Conservation (phyloP, 2,888 invertebrate species). For the Dorcus hopei region DNA sequence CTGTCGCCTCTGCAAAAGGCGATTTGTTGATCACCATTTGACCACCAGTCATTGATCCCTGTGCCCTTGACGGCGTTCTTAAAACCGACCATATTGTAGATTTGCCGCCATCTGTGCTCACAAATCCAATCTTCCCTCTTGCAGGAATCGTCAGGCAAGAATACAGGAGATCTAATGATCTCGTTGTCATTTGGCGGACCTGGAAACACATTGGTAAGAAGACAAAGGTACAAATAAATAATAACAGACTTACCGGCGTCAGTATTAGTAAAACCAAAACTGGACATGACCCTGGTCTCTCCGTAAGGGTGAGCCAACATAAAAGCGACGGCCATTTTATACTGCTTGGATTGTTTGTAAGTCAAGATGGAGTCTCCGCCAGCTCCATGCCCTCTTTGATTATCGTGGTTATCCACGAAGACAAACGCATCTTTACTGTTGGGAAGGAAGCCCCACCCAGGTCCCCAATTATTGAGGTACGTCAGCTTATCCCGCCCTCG, state of each 20-base stretch:
- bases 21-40: conserved; percentile 63
- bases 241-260: conserved; percentile 41
- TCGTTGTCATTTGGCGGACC: conserved; percentile 68
- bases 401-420: conserved; percentile 72
- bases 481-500: conserved; percentile 61
- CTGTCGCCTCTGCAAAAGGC: conserved; percentile 76
- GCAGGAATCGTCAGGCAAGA: conserved; percentile 64
- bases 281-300: conserved; percentile 79
- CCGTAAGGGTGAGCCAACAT: conserved; percentile 85
- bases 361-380: conserved; percentile 57
- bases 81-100: conserved; percentile 75
- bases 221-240: neutral
- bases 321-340: conserved; percentile 78
- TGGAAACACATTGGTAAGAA: conserved; percentile 21
- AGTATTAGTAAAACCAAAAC: conserved; percentile 64
- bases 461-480: conserved; percentile 63
- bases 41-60: conserved; percentile 68
- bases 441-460: conserved; percentile 64
- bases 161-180: conserved; percentile 62
- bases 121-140: conserved; percentile 71
- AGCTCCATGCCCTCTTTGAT: conserved; percentile 52
- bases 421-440: conserved; percentile 37
- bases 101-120: conserved; percentile 82
- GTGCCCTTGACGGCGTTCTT: conserved; percentile 65
- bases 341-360: conserved; percentile 62